Evolutionary conservation across 1,140 invertebrate species (phyloP), one percentile per base, ranked within the genome.

Genomic region (Drosophila navojoa): DNA sequence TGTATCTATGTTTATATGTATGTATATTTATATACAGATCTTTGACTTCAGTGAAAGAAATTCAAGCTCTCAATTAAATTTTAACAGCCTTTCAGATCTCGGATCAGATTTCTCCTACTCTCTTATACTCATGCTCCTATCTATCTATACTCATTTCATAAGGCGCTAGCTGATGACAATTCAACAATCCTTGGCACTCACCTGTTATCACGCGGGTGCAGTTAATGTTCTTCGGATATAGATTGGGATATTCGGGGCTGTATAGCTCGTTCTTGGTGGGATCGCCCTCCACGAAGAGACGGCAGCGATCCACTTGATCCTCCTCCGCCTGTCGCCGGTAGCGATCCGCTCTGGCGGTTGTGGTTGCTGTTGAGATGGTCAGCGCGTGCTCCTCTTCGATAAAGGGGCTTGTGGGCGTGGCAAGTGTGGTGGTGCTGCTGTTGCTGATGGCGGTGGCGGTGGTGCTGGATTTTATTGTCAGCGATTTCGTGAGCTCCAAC

Each of bases 161-260:
- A 22, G 3, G 1, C 19, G 19, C 1, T 2, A 22, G 19, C 19
- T 22, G 19, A 22, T 22, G 19, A 22, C 1, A 22, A 22, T 1
- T 22, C 19, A 22, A 22, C 19, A 22, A 22, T 22, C 19, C 19
- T 22, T 22, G 2, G 19, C 19, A 76, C 93, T 93, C 92, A 96
- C 96, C 96, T 93, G 94, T 93, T 58, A 97, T 93, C 22, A 95
- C 93, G 49, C 94, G 93, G 50, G 95, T 93, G 81, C 96, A 97
- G 71, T 96, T 94, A 0, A 95, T 94, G 45, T 94, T 93, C 77
- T 95, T 95, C 4, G 95, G 95, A 92, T 97, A 97, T 50, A 94
- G 93, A 5, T 93, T 92, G 1, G 96, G 96, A 92, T 95, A 96
- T 66, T 94, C 94, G 0, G 96, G 96, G 68, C 95, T 96, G 87